These are phyloP conservation scores for Zaprionus vittiger DNA, from an alignment of 1,140 invertebrate species.

Conservation along the genomic window DNA sequence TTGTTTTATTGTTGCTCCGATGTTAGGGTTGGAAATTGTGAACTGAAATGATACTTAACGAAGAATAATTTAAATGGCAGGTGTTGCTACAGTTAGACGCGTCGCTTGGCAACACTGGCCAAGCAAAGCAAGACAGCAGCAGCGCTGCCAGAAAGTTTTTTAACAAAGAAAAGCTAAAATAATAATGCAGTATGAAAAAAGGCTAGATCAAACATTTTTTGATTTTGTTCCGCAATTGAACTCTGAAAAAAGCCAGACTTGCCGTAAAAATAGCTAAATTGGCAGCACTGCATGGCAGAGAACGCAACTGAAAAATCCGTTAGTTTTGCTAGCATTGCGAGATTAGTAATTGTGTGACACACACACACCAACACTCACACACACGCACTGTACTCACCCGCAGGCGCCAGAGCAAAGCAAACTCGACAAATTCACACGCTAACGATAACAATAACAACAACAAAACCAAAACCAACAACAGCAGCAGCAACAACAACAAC, in stretches of 20 bases:
- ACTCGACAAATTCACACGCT: conserved; percentile 63
- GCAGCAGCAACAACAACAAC: conserved; percentile 14
- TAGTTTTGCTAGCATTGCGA: conserved; percentile 5
- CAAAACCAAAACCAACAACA: conserved; percentile 24
- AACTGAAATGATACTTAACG: conserved; percentile 9
- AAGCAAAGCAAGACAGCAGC: neutral
- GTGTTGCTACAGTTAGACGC: conserved; percentile 44
- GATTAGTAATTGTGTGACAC: conserved; percentile 8
- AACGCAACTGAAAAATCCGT: neutral
- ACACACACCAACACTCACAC: neutral
- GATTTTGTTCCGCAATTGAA: no score
- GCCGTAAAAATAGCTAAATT: no score
- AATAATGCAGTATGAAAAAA: neutral
- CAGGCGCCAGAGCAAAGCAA: conserved; percentile 52
- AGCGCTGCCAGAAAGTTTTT: no score
- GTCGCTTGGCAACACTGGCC: conserved; percentile 30
- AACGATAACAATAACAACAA: conserved; percentile 26
- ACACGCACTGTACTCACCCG: conserved; percentile 38
- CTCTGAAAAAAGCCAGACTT: no score
- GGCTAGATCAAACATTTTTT: no score
- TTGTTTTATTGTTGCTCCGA: conserved; percentile 37
- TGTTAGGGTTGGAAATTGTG: conserved; percentile 1
- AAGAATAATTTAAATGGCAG: conserved; percentile 30
- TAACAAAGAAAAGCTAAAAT: neutral
- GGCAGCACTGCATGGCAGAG: no score